Evolutionary conservation across 2,113 vertebrate species (phyloP).

Genomic region (Pao palembangensis): DNA sequence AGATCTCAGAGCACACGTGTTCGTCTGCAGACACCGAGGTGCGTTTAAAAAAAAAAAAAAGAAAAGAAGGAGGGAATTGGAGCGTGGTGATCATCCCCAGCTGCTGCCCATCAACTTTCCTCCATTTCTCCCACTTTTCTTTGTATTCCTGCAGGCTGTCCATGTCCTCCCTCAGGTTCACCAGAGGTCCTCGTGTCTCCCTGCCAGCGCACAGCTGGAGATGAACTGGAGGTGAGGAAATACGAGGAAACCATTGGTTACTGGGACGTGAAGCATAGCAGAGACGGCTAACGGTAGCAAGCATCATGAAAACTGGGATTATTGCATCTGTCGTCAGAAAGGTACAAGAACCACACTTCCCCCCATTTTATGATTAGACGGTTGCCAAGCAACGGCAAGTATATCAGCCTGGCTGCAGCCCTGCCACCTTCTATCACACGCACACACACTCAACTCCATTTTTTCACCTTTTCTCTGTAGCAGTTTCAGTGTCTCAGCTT

Average conservation of each 20-base stretch:
- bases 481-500: background rate
- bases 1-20: conserved; percentile 18
- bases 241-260: background rate
- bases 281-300: no score
- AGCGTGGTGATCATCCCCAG: no score
- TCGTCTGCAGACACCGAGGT: conserved; percentile 23
- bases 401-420: conserved; percentile 32
- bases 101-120: background rate
- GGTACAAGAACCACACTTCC: conserved; percentile 38
- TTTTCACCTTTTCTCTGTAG: conserved; percentile 16
- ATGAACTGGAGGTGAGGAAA: conserved; percentile 34
- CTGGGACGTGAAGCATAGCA: background rate
- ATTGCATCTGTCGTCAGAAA: conserved; percentile 18
- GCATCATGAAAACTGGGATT: no score
- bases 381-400: conserved; percentile 71
- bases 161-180: conserved; percentile 25
- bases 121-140: background rate
- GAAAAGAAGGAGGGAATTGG: background rate
- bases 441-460: conserved; percentile 8
- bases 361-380: conserved; percentile 34
- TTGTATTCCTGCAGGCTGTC: background rate
- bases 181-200: conserved; percentile 44
- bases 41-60: background rate
- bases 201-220: conserved; percentile 38
- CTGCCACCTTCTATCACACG: conserved; percentile 25